phyloP scores from a whole-genome alignment of 2,113 vertebrate genomes.

The Megaceryle torquata region DNA sequence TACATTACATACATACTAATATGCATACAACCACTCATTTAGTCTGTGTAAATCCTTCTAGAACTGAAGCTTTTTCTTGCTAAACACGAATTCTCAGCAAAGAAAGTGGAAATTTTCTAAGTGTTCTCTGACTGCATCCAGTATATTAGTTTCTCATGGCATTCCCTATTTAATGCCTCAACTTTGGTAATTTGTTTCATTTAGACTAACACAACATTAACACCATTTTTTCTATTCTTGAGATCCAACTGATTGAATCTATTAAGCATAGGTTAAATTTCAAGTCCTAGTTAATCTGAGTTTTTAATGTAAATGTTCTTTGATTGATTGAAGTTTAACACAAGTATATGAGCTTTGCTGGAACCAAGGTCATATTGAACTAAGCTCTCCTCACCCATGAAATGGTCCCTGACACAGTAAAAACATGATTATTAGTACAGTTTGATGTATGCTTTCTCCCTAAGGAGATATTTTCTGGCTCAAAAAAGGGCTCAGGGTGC shows the following conservation, averaged over 20 bases:
- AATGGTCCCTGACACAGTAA: background rate
- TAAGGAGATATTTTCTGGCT: background rate
- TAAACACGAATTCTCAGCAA: background rate
- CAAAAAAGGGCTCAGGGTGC: background rate
- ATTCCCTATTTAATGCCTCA: background rate
- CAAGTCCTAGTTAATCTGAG: background rate
- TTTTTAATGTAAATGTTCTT: background rate
- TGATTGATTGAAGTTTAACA: background rate
- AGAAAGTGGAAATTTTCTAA: background rate
- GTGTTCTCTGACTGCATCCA: background rate
- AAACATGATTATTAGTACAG: background rate
- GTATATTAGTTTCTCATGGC: background rate
- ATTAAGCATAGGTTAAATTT: background rate
- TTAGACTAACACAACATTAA: background rate
- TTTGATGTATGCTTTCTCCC: background rate
- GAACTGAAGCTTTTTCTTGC: background rate
- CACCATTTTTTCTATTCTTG: background rate
- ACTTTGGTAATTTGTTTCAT: background rate
- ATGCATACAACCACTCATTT: rapidly evolving
- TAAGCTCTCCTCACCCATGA: background rate
- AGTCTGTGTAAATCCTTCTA: background rate
- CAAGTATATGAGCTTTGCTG: background rate
- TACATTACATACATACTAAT: background rate
- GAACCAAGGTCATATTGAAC: background rate
- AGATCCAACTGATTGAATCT: background rate